These are phyloP conservation scores for Andrena flavipes DNA, from an alignment of 2,888 invertebrate genomes.

Conservation along the genomic window DNA sequence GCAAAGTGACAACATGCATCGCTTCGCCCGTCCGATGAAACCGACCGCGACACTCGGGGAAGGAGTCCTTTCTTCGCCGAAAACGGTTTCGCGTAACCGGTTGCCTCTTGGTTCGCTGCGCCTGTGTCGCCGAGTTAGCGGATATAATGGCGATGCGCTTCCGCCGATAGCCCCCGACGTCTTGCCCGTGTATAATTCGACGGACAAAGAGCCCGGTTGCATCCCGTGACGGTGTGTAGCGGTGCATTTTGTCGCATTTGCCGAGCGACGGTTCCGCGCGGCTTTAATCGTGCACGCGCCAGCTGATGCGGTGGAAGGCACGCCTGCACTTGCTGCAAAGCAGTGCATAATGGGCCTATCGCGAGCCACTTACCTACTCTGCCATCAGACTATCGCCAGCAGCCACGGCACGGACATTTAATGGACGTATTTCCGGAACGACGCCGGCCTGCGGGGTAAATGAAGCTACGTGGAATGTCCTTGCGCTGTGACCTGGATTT, in stretches of 20 bases:
- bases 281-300: slow-evolving; percentile 15
- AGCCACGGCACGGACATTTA: slow-evolving; percentile 44
- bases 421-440: slow-evolving; percentile 63
- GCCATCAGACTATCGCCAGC: slow-evolving; percentile 48
- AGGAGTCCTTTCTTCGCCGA: background rate
- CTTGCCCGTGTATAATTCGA: slow-evolving; percentile 64
- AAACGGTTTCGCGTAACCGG: slow-evolving; percentile 41
- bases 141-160: slow-evolving; percentile 72
- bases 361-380: slow-evolving; percentile 66
- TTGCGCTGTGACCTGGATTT: slow-evolving; percentile 47
- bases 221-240: slow-evolving; percentile 54
- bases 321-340: slow-evolving; percentile 31
- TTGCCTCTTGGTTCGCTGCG: slow-evolving; percentile 46
- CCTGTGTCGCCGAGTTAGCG: slow-evolving; percentile 69
- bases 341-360: slow-evolving; percentile 69
- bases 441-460: slow-evolving; percentile 29
- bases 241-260: slow-evolving; percentile 24
- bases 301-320: background rate
- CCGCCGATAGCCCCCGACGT: slow-evolving; percentile 68
- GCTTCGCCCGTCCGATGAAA: background rate
- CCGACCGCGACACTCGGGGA: background rate
- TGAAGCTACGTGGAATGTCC: slow-evolving; percentile 21
- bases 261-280: background rate
- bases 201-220: slow-evolving; percentile 38
- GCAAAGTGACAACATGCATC: background rate